Evolutionary conservation across 2,888 invertebrate species (phyloP).

Genomic region (Dasypolia templi): DNA sequence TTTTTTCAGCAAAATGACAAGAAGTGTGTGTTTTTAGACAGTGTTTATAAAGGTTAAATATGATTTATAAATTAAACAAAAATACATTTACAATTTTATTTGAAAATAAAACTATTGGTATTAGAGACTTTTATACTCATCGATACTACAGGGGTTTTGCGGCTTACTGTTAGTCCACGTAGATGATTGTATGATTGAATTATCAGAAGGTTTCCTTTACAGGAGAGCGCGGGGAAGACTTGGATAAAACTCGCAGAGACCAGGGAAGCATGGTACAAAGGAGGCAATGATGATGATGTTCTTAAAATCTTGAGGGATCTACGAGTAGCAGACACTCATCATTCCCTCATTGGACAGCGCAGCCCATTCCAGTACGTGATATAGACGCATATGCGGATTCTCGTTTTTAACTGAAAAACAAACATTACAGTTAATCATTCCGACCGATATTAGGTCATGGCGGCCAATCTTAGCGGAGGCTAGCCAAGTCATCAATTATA

Average conservation of each 20-base stretch:
- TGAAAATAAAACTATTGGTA: background rate
- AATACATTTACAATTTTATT: background rate
- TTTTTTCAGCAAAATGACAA: background rate
- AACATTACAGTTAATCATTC: slow-evolving; percentile 14
- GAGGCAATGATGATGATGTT: background rate
- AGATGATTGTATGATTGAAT: background rate
- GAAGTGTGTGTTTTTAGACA: background rate
- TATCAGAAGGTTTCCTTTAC: background rate
- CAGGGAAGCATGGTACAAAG: background rate
- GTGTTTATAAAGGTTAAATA: background rate
- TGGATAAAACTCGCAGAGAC: background rate
- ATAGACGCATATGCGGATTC: slow-evolving; percentile 83
- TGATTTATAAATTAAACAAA: background rate
- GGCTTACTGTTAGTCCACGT: background rate
- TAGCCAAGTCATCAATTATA: background rate
- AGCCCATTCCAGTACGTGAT: slow-evolving; percentile 84
- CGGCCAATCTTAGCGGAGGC: background rate
- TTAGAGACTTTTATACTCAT: background rate
- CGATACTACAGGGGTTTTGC: background rate
- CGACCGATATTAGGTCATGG: background rate
- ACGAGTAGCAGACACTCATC: slow-evolving; percentile 69
- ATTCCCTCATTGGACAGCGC: slow-evolving; percentile 81
- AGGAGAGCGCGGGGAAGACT: too few relatives aligned
- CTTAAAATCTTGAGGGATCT: background rate
- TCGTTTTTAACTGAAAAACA: slow-evolving; percentile 81